Percentiles rank a stretch among this genome's conserved stretches.
Evolutionary conservation across 2,113 vertebrate genomes (phyloP).

Genomic region (Zingel zingel): DNA sequence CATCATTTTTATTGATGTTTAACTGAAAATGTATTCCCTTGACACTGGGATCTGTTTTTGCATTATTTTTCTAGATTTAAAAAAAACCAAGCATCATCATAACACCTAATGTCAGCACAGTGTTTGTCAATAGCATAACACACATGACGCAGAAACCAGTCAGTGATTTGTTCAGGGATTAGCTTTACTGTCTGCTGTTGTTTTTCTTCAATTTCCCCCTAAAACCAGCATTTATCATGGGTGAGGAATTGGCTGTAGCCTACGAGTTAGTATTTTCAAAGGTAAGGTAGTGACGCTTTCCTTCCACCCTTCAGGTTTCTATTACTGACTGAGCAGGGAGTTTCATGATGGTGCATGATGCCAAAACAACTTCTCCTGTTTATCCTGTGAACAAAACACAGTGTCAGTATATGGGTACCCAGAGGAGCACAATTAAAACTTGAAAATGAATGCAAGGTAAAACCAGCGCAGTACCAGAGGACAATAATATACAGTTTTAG

Average conservation of each 20-base stretch:
- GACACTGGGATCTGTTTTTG: not conserved
- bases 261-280: not conserved
- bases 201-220: not conserved
- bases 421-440: not conserved
- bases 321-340: slow-evolving; percentile 24
- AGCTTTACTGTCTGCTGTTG: not conserved
- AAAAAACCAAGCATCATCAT: slow-evolving; percentile 3
- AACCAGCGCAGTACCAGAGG: not conserved
- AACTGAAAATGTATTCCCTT: not conserved
- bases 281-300: not conserved
- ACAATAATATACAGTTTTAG: not conserved
- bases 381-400: slow-evolving; percentile 59
- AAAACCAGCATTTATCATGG: not conserved
- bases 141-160: not conserved
- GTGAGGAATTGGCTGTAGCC: too few relatives aligned
- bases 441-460: slow-evolving; percentile 29
- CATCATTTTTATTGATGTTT: too few relatives aligned
- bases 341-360: slow-evolving; percentile 74
- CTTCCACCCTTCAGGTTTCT: slow-evolving; percentile 32
- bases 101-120: not conserved
- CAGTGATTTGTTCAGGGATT: not conserved
- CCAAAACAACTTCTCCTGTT: slow-evolving; percentile 69
- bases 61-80: not conserved
- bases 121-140: not conserved
- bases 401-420: slow-evolving; percentile 30